Base-by-base conservation (phyloP, 2,113 vertebrate genomes). In the Clarias macrocephalus region DNA sequence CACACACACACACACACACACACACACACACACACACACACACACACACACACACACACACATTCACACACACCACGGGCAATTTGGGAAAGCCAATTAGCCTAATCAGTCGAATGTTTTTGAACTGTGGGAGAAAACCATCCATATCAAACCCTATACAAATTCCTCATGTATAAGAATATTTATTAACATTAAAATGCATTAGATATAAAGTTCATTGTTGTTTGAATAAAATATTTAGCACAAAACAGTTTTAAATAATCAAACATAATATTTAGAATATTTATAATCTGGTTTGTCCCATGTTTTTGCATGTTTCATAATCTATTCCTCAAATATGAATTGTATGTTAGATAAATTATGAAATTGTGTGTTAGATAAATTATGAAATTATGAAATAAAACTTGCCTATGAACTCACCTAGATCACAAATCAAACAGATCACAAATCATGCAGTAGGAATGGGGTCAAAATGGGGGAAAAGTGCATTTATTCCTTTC, bases 391-490 rank as follows among this genome's bases (percentile, higher is more conserved):
- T n/a, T n/a, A n/a, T 16, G 13, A 77, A 77, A 18, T 11, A 60
- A 62, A 60, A 80, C 56, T 3, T 37, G 56, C 3, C 37, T 80
- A 16, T 60, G 30, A 80, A 6, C 28, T 33, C 28, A 60, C 57
- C 5, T 60, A 75, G 42, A 75, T 75, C 37, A 73, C 70, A 75
- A 13, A 75, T 75, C 37, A 75, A 72, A 75, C 33, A 75, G n/a
- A n/a, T n/a, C n/a, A n/a, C n/a, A n/a, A 42, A 42, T 6, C 8
- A 48, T 48, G 48, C 48, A 48, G 48, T 48, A 7, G 48, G 48
- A 48, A 48, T 48, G 48, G 7, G 48, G 5, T 48, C 48, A 48
- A 48, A 48, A 1, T 48, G 48, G 7, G 7, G 48, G 8, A 48
- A 8, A 48, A 8, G 7, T 48, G 48, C 6, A 48, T 48, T 48